phyloP scores from a whole-genome alignment of 1,140 invertebrate genomes.

The Tribolium madens region DNA sequence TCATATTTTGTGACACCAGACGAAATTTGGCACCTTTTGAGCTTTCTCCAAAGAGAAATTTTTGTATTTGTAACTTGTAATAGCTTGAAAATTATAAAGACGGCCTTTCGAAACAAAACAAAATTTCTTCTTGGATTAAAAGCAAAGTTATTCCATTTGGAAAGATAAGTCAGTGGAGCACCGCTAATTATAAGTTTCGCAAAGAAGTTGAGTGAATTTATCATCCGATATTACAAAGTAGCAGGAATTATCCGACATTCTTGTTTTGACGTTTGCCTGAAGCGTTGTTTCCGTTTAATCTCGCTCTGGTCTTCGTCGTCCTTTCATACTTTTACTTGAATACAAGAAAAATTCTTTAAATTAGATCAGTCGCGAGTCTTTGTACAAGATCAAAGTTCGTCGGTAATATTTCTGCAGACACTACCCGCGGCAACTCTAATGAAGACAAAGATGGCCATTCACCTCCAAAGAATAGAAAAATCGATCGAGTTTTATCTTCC shows the following conservation, averaged over 20 bases:
- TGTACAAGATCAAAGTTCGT: constrained; percentile 12
- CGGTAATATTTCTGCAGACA: not conserved
- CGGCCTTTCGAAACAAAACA: not conserved
- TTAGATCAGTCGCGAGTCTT: constrained; percentile 25
- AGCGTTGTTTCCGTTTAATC: constrained; percentile 18
- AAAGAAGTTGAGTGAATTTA: constrained; percentile 32
- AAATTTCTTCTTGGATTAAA: constrained; percentile 7
- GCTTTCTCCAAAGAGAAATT: no score
- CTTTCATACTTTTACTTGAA: not conserved
- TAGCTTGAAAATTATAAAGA: no score
- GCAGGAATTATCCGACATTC: constrained; percentile 18
- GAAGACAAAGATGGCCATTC: not conserved
- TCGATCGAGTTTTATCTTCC: no score
- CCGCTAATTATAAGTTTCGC: constrained; percentile 35
- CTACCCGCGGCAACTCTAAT: no score
- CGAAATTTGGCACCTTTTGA: not conserved
- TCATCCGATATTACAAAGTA: constrained; percentile 26
- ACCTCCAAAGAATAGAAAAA: no score
- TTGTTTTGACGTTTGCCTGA: constrained; percentile 28
- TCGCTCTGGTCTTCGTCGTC: not conserved
- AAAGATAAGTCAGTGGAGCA: constrained; percentile 27
- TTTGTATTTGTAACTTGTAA: not conserved
- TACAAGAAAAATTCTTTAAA: constrained; percentile 16
- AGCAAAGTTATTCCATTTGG: constrained; percentile 34
- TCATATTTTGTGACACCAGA: not conserved